These are phyloP conservation scores for Scomber japonicus DNA, from an alignment of 2,113 vertebrate genomes.

Conservation along the genomic window DNA sequence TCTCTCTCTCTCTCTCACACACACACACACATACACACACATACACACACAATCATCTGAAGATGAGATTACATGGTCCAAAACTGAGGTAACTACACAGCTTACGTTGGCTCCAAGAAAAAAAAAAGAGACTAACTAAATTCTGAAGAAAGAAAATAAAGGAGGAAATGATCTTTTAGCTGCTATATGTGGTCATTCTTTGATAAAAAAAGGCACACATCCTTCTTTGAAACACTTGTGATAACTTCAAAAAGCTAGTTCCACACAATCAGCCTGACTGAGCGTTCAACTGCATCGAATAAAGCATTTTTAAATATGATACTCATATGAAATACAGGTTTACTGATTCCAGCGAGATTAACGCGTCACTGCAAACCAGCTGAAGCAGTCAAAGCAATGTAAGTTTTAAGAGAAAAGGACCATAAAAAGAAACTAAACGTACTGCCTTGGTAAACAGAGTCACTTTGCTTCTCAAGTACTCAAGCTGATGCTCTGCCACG, in stretches of 20 bases:
- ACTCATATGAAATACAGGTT: slow-evolving; percentile 15
- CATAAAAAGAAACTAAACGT: slow-evolving; percentile 18
- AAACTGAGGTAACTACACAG: slow-evolving; percentile 28
- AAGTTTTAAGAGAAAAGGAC: background rate
- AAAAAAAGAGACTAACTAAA: slow-evolving; percentile 24
- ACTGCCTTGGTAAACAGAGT: slow-evolving; percentile 36
- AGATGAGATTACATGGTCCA: slow-evolving; percentile 24
- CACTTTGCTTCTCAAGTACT: slow-evolving; percentile 1
- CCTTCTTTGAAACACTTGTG: slow-evolving; percentile 7
- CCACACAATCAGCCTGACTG: slow-evolving; percentile 9
- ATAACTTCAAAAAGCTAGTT: slow-evolving; percentile 27
- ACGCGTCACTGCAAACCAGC: slow-evolving; percentile 23
- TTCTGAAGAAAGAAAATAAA: background rate
- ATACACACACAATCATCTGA: slow-evolving; percentile 12
- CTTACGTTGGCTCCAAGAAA: slow-evolving; percentile 11
- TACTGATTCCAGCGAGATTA: background rate
- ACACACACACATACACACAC: slow-evolving; percentile 4
- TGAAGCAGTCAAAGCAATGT: slow-evolving; percentile 8
- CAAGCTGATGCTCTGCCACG: slow-evolving; percentile 20
- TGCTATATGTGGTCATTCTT: background rate
- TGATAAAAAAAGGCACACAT: slow-evolving; percentile 46
- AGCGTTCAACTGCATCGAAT: slow-evolving; percentile 15
- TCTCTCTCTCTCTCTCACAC: background rate
- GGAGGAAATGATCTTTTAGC: background rate
- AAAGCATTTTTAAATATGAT: slow-evolving; percentile 27